These are phyloP conservation scores for Chloropsis hardwickii DNA, from an alignment of 2,113 vertebrate genomes.

Conservation along the genomic window DNA sequence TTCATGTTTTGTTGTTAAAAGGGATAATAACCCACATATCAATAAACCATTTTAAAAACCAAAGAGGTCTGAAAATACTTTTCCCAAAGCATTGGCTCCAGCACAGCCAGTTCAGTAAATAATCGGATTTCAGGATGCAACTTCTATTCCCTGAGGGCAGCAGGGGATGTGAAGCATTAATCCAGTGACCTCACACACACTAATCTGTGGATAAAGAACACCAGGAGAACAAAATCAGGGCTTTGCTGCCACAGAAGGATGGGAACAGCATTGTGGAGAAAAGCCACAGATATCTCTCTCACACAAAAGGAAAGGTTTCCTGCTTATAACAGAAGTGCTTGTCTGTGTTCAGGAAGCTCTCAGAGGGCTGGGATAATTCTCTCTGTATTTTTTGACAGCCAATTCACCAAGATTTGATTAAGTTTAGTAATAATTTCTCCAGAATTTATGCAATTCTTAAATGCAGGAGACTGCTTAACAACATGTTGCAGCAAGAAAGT, in stretches of 20 bases:
- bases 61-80: not conserved
- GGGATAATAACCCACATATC: not conserved
- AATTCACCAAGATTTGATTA: not conserved
- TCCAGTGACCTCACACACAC: not conserved
- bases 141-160: not conserved
- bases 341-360: not conserved
- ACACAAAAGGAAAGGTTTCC: not conserved
- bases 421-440: rapidly evolving
- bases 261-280: not conserved
- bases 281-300: not conserved
- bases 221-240: not conserved
- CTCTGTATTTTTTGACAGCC: not conserved
- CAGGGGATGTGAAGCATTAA: not conserved
- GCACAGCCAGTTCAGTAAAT: not conserved
- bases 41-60: not conserved
- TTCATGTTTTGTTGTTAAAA: not conserved
- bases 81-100: not conserved
- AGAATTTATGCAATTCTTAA: not conserved
- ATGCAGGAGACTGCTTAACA: not conserved
- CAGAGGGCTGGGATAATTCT: not conserved
- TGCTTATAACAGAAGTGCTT: not conserved
- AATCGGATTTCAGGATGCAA: not conserved
- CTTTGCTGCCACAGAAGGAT: not conserved
- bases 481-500: not conserved
- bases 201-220: not conserved